Base-by-base conservation (phyloP, 2,888 invertebrate genomes). In the Hipparchia semele region DNA sequence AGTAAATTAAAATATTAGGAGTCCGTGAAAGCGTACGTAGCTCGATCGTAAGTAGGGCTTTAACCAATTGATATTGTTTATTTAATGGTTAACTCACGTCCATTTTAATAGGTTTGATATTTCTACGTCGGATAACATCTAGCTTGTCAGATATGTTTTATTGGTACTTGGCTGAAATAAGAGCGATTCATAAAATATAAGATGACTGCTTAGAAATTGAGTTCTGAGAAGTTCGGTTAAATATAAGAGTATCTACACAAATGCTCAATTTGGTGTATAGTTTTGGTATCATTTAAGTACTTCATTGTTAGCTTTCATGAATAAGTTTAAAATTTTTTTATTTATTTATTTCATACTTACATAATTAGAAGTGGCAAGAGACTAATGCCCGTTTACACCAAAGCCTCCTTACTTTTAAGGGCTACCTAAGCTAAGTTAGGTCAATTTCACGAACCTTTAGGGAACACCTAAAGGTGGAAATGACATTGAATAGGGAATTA, bases 1-100 rank as follows among this genome's bases (percentile, higher is more conserved):
- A 61, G 65, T 74, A 74, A 76, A 76, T 76, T 76, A 76, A 76
- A 74, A 72, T 75, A 75, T 70, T 70, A 72, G 70, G 68, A 56
- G 74, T 59, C 68, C 68, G 69, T 71, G 73, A 73, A 73, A 75
- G 74, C 74, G 70, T 67, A 69, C 68, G 62, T 58, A 74, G 58
- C 67, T 58, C 53, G 54, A 46, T 66, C 58, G 68, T 70, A 74
- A 76, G 70, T 76, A 71, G 74, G 73, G 45, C 73, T 73, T 71
- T 73, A 73, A 69, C 68, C 66, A 66, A 71, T 75, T 75, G 71
- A 73, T 71, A 73, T 71, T 69, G 69, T 74, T 74, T 74, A 71
- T 68, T 68, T 71, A 74, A 74, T 74, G 71, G 68, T 39, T 54
- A 54, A 13, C 71, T 68, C 74, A 71, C 74, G 74, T 64, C 64